Evolutionary conservation across 2,113 vertebrate species (phyloP), one percentile per base, ranked within the genome.

Genomic region (Eolophus roseicapilla): DNA sequence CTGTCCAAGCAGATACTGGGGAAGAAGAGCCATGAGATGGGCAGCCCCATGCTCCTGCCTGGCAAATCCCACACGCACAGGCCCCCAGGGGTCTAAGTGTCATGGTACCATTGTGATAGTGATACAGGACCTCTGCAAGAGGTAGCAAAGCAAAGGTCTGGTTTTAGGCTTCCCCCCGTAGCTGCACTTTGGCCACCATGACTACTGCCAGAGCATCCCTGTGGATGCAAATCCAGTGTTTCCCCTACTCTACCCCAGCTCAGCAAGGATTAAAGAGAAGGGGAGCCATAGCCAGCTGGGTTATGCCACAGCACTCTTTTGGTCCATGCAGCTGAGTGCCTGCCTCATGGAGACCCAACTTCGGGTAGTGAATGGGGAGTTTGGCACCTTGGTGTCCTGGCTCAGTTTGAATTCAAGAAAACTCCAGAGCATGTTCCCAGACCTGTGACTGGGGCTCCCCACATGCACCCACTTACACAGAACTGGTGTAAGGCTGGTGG

Each of bases 1-100:
- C 49, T 0, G 0, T 18, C 33, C 1, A 7, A 27, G 44, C 0
- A 4, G 80, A 2, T 0, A 0, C 62, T 13, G 3, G 20, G 50
- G 43, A 44, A 47, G 7, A 70, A 31, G 21, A 81, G 64, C 53
- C 1, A 0, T 2, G 39, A 35, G 28, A 29, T 0, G 8, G 49
- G 25, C 0, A 6, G 20, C 57, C 28, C 52, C 2, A 55, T 3
- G 62, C 39, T 64, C 29, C 90, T 41, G 37, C 55, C 29, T 14
- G 52, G 43, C 24, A 17, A 23, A 7, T 4, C 47, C 59, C 49
- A 14, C 35, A 15, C 39, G 13, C 6, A 4, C 44, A 41, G 39
- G 21, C 11, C 28, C 43, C 15, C 1, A 1, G 25, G 24, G 37
- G 3, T 39, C 68, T 12, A 46, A 13, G 47, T 7, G n/a, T 4